Percentiles rank a stretch among this genome's conserved stretches.
phyloP scores from a whole-genome alignment of 2,797 vertebrate species.

The Mormyrus hasselquistii region DNA sequence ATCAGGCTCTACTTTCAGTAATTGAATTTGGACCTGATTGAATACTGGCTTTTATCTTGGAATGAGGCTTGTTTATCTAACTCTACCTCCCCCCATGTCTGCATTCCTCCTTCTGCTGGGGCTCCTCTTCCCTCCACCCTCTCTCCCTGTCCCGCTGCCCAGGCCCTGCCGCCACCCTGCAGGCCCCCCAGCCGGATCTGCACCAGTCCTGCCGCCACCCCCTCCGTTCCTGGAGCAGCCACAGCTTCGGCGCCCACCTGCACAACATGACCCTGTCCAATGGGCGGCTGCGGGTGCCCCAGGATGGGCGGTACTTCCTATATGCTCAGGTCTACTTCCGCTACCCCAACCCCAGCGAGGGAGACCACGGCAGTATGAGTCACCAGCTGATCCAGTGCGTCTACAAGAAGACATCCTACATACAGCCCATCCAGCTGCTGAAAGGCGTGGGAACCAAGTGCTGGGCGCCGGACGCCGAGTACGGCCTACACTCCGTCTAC shows the following conservation, averaged over 20 bases:
- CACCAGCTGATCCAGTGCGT: conserved; percentile 58
- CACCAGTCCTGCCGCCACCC: conserved; percentile 57
- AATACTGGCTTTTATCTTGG: background rate
- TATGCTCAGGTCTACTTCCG: conserved; percentile 64
- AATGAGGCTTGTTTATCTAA: background rate
- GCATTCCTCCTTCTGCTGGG: background rate
- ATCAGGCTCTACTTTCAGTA: background rate
- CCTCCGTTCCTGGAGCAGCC: conserved; percentile 44
- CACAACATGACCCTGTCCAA: conserved; percentile 51
- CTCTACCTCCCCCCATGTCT: background rate
- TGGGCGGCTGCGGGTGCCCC: conserved; percentile 44
- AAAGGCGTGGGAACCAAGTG: conserved; percentile 59
- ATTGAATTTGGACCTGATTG: background rate
- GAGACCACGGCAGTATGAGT: conserved; percentile 9
- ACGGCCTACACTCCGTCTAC: conserved; percentile 58
- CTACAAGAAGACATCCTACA: conserved; percentile 49
- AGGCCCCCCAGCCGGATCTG: conserved; percentile 37
- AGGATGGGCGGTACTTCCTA: conserved; percentile 56
- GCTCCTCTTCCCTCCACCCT: background rate
- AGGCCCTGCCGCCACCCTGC: background rate
- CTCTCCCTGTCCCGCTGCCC: background rate
- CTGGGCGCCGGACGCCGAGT: conserved; percentile 48
- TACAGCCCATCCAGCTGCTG: conserved; percentile 54
- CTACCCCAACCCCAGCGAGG: conserved; percentile 35
- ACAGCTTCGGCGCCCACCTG: conserved; percentile 46